Evolutionary conservation across 2,797 vertebrate genomes (phyloP).

Genomic region (Gambelia wislizenii): DNA sequence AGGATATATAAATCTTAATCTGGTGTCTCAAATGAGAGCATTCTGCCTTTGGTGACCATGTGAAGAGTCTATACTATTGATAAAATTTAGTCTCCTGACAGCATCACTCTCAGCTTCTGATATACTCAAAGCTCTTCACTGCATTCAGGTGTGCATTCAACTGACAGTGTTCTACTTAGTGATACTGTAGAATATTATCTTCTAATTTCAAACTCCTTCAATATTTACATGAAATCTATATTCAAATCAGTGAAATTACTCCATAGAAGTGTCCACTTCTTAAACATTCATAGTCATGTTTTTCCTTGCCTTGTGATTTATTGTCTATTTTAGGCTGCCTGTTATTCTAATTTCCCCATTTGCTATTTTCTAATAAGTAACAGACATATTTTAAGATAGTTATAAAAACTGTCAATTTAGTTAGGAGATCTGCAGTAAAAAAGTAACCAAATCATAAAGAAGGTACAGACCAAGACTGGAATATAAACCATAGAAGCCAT

Average conservation of each 20-base stretch:
- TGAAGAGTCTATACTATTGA: too few relatives aligned
- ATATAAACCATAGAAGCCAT: conserved; percentile 46
- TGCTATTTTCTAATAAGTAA: not conserved
- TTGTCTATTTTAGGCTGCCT: not conserved
- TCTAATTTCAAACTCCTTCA: not conserved
- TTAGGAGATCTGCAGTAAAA: not conserved
- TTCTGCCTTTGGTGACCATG: too few relatives aligned
- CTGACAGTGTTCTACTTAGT: not conserved
- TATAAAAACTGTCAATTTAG: not conserved
- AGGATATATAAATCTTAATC: too few relatives aligned
- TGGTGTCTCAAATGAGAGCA: too few relatives aligned
- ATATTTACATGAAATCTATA: not conserved
- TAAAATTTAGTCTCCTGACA: too few relatives aligned
- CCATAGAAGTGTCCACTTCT: not conserved
- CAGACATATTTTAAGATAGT: not conserved
- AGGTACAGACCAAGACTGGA: conserved; percentile 1
- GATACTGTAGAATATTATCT: not conserved
- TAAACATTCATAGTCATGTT: not conserved
- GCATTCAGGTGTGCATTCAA: not conserved
- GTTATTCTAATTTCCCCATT: not conserved
- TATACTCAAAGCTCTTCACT: too few relatives aligned
- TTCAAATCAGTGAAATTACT: not conserved
- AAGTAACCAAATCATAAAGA: not conserved
- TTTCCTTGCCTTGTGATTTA: not conserved
- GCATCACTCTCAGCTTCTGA: too few relatives aligned